Evolutionary conservation across 2,797 vertebrate genomes (phyloP).

Genomic region (Chaetodon trifasciatus): DNA sequence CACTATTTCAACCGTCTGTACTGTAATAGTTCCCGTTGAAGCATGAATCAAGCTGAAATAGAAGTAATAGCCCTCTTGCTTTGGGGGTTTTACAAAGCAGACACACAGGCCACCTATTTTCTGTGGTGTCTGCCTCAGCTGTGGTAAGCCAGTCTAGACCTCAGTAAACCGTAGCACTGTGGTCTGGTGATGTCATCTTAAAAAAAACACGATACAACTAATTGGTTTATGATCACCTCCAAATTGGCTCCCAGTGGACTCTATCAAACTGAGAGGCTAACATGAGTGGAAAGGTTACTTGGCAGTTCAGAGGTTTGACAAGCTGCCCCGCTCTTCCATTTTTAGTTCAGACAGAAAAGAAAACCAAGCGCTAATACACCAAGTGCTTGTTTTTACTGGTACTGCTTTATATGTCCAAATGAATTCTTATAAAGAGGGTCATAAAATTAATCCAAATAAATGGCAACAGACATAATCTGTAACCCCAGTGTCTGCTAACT

Average conservation of each 20-base stretch:
- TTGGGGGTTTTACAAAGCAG: conserved; percentile 31
- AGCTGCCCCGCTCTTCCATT: conserved; percentile 48
- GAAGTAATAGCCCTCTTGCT: conserved; percentile 58
- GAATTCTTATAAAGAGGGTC: conserved; percentile 29
- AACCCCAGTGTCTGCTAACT: conserved; percentile 17
- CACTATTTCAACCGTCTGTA: conserved; percentile 46
- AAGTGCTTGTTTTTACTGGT: conserved; percentile 29
- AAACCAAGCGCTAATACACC: conserved; percentile 29
- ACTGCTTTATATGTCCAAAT: conserved; percentile 35
- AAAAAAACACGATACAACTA: conserved; percentile 59
- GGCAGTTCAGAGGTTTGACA: conserved; percentile 62
- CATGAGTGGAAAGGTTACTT: conserved; percentile 57
- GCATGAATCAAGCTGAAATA: conserved; percentile 46
- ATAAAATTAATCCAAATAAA: conserved; percentile 42
- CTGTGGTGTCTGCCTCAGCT: conserved; percentile 58
- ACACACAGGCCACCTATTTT: conserved; percentile 55
- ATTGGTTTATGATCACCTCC: conserved; percentile 77
- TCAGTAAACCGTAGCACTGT: conserved; percentile 49
- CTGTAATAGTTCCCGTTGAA: conserved; percentile 53
- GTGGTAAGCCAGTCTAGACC: conserved; percentile 61
- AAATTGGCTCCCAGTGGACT: conserved; percentile 69
- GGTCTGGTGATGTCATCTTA: conserved; percentile 70
- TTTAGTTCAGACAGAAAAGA: conserved; percentile 47
- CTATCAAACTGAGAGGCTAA: conserved; percentile 54
- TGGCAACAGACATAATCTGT: conserved; percentile 13